Evolutionary conservation across 2,888 invertebrate species (phyloP).

Genomic region (Agriotes lineatus): DNA sequence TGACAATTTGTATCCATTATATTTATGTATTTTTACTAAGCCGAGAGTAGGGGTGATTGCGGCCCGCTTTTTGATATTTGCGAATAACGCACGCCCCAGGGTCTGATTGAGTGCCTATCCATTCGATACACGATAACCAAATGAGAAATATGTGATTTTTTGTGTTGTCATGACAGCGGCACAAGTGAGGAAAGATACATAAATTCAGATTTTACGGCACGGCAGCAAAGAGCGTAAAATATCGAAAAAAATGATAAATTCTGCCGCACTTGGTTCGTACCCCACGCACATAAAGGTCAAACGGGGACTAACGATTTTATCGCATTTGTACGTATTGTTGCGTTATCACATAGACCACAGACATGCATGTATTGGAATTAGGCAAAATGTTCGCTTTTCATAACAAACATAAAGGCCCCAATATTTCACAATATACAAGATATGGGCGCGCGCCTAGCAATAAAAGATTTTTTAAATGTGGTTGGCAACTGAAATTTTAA

Average conservation of each 20-base stretch:
- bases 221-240: conserved; percentile 39
- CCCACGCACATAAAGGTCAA: conserved; percentile 40
- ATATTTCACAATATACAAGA: no score
- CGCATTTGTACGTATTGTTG: conserved; percentile 35
- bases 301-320: conserved; percentile 38
- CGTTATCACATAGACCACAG: conserved; percentile 31
- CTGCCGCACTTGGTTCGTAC: conserved; percentile 21
- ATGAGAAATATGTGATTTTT: conserved; percentile 62
- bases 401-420: not conserved
- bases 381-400: conserved; percentile 11
- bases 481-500: no score
- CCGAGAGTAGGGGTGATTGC: conserved; percentile 56
- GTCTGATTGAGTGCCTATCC: conserved; percentile 59
- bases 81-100: conserved; percentile 60
- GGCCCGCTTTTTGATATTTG: conserved; percentile 58
- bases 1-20: conserved; percentile 65
- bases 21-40: conserved; percentile 65
- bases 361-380: conserved; percentile 33
- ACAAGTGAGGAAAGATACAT: conserved; percentile 45
- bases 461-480: no score
- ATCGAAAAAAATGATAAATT: conserved; percentile 44
- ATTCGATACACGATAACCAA: conserved; percentile 61
- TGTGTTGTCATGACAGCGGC: conserved; percentile 55
- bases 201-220: conserved; percentile 41
- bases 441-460: no score